Base-by-base conservation (phyloP, 2,113 vertebrate genomes). In the Leptodactylus fuscus region DNA sequence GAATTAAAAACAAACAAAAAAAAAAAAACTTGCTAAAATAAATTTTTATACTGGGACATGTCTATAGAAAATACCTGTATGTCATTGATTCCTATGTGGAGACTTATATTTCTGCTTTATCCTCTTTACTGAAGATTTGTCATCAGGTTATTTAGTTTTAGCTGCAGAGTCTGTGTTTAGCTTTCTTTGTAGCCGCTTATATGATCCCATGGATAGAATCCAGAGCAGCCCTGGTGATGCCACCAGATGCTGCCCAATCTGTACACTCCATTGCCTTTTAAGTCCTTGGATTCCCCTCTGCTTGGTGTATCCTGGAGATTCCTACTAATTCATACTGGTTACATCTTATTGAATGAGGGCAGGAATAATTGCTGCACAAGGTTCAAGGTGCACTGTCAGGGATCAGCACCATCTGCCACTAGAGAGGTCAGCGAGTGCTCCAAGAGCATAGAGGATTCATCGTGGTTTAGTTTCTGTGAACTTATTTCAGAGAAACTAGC, bases 261-360 rank as follows among this genome's bases (percentile, higher is more conserved):
- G 18, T 11, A 20, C 9, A 65, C 55, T 27, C 15, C 7, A 9
- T 69, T 69, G 27, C 60, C 79, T 81, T 67, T 81, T 81, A 81
- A 49, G 79, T 81, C 58, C 58, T 81, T 67, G 58, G n/a, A 46
- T 67, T 29, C 79, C n/a, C 58, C n/a, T 48, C 13, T 46, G 24
- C 36, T 44, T 16, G 9, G 16, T 58, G 24, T 9, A n/a, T n/a
- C 18, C 32, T 11, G 32, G 58, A 44, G 79, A 62, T 60, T 80
- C 77, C 20, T 38, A 20, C 12, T 36, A 60, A n/a, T 11, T 10
- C 51, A 27, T 12, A 1, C 10, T 24, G 24, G 58, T 24, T 27
- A 24, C 24, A 0, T 1, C 0, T 1, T 2, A 10, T 2, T n/a
- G n/a, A n/a, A 60, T 11, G 58, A 7, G 24, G n/a, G 53, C 53